phyloP scores from a whole-genome alignment of 2,113 vertebrate species.

The Tragulus kanchil region DNA sequence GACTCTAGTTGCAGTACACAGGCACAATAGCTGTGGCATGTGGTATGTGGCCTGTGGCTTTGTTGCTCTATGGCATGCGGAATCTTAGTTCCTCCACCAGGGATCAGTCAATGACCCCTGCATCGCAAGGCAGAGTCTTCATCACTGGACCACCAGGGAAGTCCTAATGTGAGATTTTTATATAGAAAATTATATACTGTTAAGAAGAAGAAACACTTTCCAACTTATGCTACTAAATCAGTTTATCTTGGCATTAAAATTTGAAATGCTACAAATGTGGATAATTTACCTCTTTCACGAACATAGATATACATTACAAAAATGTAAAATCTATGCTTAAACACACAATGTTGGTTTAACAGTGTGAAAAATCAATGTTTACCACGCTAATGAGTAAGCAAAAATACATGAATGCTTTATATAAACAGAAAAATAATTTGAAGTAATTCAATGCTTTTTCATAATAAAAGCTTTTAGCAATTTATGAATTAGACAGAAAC shows the following conservation, averaged over 20 bases:
- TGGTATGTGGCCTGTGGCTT: background rate
- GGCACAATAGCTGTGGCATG: background rate
- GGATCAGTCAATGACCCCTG: background rate
- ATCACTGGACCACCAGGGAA: background rate
- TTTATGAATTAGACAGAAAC: background rate
- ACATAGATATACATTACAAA: background rate
- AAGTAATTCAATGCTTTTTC: background rate
- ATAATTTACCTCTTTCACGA: background rate
- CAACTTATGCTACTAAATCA: background rate
- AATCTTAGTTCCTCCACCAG: background rate
- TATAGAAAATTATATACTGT: background rate
- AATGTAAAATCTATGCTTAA: background rate
- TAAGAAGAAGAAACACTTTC: background rate
- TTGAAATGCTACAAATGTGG: background rate
- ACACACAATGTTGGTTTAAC: background rate
- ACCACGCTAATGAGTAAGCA: background rate
- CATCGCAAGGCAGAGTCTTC: background rate
- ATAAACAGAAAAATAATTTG: background rate
- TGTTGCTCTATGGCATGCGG: background rate
- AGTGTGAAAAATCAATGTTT: background rate
- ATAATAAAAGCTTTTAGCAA: background rate
- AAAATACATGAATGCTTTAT: background rate
- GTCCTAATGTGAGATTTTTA: background rate
- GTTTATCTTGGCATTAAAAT: background rate
- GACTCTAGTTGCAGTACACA: fast-evolving